phyloP scores from a whole-genome alignment of 2,888 invertebrate genomes.

The Beris morrisii region DNA sequence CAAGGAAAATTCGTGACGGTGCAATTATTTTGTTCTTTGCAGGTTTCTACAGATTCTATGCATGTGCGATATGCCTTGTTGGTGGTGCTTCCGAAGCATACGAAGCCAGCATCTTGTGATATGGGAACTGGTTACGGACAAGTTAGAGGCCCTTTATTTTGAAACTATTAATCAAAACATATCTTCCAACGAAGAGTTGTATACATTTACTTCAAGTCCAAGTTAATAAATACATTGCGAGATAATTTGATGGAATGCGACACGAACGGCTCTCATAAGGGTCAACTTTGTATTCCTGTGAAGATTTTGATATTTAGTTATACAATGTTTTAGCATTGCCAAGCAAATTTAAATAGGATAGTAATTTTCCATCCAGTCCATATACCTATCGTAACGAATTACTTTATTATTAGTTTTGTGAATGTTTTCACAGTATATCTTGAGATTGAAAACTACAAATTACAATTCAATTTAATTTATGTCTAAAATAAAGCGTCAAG shows the following conservation, averaged over 20 bases:
- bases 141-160: constrained; percentile 21
- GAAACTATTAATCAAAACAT: constrained; percentile 24
- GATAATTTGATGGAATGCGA: constrained; percentile 31
- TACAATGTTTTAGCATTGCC: too few relatives aligned
- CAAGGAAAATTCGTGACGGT: constrained; percentile 25
- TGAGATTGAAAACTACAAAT: too few relatives aligned
- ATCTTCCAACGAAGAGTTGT: constrained; percentile 6
- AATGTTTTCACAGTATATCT: too few relatives aligned
- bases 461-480: too few relatives aligned
- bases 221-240: constrained; percentile 26
- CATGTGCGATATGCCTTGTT: constrained; percentile 26
- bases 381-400: too few relatives aligned
- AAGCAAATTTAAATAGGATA: too few relatives aligned
- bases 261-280: constrained; percentile 10
- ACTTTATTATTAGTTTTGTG: too few relatives aligned
- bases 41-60: constrained; percentile 6
- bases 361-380: too few relatives aligned
- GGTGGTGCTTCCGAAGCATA: neutral
- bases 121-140: constrained; percentile 8
- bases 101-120: neutral
- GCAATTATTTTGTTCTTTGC: constrained; percentile 25
- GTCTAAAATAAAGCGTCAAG: too few relatives aligned
- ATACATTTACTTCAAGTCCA: neutral
- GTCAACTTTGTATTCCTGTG: neutral
- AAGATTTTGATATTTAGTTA: too few relatives aligned